These are phyloP conservation scores for Andrena dorsata DNA, from an alignment of 2,888 invertebrate genomes.

Conservation along the genomic window DNA sequence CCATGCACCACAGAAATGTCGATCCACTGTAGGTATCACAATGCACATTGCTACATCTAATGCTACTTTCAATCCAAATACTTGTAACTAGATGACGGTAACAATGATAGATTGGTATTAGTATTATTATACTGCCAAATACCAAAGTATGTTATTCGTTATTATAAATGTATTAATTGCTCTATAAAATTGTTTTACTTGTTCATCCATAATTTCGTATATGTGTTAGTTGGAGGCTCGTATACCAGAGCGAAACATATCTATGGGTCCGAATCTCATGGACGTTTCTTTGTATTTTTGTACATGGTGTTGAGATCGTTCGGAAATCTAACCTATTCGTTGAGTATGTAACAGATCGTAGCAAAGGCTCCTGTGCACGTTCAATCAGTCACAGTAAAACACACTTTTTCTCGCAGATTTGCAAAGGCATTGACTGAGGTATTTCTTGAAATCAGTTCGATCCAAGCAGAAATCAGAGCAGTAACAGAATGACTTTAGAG, in stretches of 20 bases:
- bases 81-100: conserved; percentile 20
- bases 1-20: neutral
- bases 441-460: conserved; percentile 69
- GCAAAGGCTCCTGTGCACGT: conserved; percentile 25
- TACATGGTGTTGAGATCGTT: conserved; percentile 51
- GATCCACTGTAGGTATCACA: neutral
- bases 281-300: conserved; percentile 47
- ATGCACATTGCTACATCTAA: conserved; percentile 12
- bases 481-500: conserved; percentile 76
- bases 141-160: conserved; percentile 36
- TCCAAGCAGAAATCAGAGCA: conserved; percentile 73
- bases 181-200: conserved; percentile 16
- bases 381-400: conserved; percentile 28
- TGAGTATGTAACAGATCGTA: conserved; percentile 43
- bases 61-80: conserved; percentile 23
- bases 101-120: conserved; percentile 20
- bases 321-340: conserved; percentile 65
- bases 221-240: conserved; percentile 19
- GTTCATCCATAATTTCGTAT: conserved; percentile 25
- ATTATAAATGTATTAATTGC: neutral
- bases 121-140: conserved; percentile 19
- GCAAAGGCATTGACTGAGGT: conserved; percentile 42
- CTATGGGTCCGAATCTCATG: conserved; percentile 37
- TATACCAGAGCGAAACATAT: conserved; percentile 25
- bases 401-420: conserved; percentile 52